These are phyloP conservation scores for Pseudococcus jackbeardsleyi DNA, from an alignment of 2,888 invertebrate species.

Conservation along the genomic window DNA sequence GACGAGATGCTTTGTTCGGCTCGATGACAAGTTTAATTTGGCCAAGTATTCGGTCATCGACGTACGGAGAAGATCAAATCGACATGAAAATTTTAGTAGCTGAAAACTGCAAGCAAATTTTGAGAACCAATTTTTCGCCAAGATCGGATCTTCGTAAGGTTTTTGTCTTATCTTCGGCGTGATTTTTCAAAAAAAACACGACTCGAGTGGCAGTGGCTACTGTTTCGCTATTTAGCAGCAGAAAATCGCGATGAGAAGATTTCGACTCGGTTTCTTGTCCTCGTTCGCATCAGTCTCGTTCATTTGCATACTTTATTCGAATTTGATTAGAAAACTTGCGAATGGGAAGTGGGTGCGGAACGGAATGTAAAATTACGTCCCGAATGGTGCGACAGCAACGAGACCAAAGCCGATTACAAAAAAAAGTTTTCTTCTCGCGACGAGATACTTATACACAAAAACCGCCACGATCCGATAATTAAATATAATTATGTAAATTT, in stretches of 20 bases:
- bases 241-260: conserved; percentile 38
- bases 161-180: not conserved
- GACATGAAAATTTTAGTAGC: too few species aligned
- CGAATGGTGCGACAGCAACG: not conserved
- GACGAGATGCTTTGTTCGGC: conserved; percentile 24
- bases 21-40: conserved; percentile 39
- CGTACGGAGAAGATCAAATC: too few species aligned
- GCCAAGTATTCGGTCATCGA: not conserved
- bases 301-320: conserved; percentile 56
- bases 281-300: not conserved
- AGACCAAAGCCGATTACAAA: conserved; percentile 44
- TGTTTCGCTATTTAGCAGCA: not conserved
- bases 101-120: not conserved
- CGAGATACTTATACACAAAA: conserved; percentile 20
- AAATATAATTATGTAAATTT: conserved; percentile 56
- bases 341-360: not conserved
- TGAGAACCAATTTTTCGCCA: not conserved
- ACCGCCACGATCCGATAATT: conserved; percentile 46
- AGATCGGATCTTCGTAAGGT: not conserved
- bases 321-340: conserved; percentile 23
- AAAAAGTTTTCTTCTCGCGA: conserved; percentile 38
- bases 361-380: conserved; percentile 3
- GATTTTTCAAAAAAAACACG: not conserved
- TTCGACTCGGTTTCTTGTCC: conserved; percentile 1
- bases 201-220: not conserved